phyloP scores from a whole-genome alignment of 2,888 invertebrate genomes.

The Drosophila tanythrix region DNA sequence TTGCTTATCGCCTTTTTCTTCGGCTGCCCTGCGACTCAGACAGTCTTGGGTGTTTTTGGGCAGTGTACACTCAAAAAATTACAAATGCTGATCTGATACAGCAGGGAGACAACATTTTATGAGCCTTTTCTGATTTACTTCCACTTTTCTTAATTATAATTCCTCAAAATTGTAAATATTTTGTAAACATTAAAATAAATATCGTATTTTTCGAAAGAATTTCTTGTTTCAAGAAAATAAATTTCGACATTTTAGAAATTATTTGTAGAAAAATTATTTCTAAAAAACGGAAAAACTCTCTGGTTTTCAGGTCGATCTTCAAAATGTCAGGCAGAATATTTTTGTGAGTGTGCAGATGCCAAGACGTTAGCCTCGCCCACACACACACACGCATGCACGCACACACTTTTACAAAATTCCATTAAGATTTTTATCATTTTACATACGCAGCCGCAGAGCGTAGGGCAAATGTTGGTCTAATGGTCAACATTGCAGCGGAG shows the following conservation, averaged over 20 bases:
- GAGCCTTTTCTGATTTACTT: neutral
- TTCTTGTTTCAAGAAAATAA: neutral
- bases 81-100: neutral
- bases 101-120: too few species aligned
- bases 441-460: slow-evolving; percentile 53
- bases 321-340: neutral
- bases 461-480: slow-evolving; percentile 51
- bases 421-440: slow-evolving; percentile 77
- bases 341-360: slow-evolving; percentile 5
- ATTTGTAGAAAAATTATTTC: neutral
- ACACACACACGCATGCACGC: neutral
- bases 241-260: neutral
- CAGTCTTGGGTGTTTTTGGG: slow-evolving; percentile 33
- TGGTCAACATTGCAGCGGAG: slow-evolving; percentile 55
- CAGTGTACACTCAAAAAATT: slow-evolving; percentile 24
- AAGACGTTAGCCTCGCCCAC: slow-evolving; percentile 35
- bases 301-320: neutral
- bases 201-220: neutral
- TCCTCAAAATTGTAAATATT: neutral
- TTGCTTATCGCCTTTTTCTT: slow-evolving; percentile 67
- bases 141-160: neutral
- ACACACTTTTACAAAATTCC: slow-evolving; percentile 64
- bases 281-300: neutral
- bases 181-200: neutral
- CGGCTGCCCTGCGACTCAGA: neutral